phyloP scores from a whole-genome alignment of 2,797 vertebrate species.

The Xyrichtys novacula region DNA sequence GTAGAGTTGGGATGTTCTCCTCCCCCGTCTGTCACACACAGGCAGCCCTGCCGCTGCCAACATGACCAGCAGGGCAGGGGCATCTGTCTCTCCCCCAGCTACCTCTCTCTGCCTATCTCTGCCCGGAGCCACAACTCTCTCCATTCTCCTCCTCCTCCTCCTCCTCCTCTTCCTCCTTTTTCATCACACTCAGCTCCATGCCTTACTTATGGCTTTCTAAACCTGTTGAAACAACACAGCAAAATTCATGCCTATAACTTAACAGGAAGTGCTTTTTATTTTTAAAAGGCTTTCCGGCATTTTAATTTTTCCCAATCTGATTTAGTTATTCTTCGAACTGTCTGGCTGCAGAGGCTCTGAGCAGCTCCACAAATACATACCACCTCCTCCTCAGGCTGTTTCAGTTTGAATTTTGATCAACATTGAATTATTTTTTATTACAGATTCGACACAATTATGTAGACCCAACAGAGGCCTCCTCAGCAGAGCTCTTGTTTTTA shows the following conservation, averaged over 20 bases:
- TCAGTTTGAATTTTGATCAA: neutral
- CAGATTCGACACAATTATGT: too few relatives aligned
- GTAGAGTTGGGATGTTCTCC: slow-evolving; percentile 70
- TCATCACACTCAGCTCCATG: neutral
- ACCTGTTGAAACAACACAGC: slow-evolving; percentile 40
- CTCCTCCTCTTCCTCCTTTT: slow-evolving; percentile 9
- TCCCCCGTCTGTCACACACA: slow-evolving; percentile 76
- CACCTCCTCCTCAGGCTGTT: neutral
- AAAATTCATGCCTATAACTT: slow-evolving; percentile 16
- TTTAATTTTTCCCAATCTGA: neutral
- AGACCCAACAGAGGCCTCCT: too few relatives aligned
- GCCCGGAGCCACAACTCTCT: slow-evolving; percentile 53
- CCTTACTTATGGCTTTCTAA: slow-evolving; percentile 29
- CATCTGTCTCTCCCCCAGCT: slow-evolving; percentile 79
- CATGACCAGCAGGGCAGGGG: slow-evolving; percentile 82
- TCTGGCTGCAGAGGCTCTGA: neutral
- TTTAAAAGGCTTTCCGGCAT: neutral
- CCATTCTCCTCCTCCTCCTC: slow-evolving; percentile 31
- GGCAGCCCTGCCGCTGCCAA: slow-evolving; percentile 78
- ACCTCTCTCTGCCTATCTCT: slow-evolving; percentile 58
- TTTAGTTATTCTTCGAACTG: neutral
- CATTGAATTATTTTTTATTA: neutral
- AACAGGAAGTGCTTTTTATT: neutral
- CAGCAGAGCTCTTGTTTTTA: too few relatives aligned
- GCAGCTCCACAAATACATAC: neutral